These are phyloP conservation scores for Sphyrna mokarran DNA, from an alignment of 2,113 vertebrate genomes.

Conservation along the genomic window DNA sequence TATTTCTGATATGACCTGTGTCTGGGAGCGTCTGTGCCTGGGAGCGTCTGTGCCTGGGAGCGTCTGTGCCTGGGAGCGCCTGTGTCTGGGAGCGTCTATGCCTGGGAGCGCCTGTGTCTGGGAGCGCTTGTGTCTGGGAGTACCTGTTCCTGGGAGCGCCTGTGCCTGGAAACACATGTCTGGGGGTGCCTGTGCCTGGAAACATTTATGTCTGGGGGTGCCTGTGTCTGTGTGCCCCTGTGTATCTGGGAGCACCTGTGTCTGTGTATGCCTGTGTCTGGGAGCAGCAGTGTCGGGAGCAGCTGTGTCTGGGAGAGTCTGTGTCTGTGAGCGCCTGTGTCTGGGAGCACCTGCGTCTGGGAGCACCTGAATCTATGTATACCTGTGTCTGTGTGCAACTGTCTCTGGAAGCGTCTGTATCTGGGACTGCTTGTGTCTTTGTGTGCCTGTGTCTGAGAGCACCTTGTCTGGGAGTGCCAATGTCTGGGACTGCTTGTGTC, in stretches of 20 bases:
- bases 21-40: background rate
- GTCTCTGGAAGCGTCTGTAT: background rate
- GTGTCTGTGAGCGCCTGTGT: too few species aligned
- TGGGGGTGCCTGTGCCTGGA: background rate
- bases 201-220: background rate
- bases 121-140: background rate
- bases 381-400: too few species aligned
- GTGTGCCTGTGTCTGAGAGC: background rate
- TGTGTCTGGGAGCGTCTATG: background rate
- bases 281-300: fast-evolving
- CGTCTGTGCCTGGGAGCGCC: background rate
- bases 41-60: background rate
- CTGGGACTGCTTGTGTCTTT: too few species aligned
- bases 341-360: background rate
- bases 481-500: too few species aligned
- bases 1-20: background rate
- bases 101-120: background rate
- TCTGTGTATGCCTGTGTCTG: background rate
- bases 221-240: fast-evolving
- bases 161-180: background rate
- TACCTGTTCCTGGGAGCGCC: background rate
- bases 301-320: too few species aligned
- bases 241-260: background rate
- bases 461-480: too few species aligned
- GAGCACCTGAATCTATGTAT: background rate